These are phyloP conservation scores for Hemistola chrysoprasaria DNA, from an alignment of 2,888 invertebrate species.

Conservation along the genomic window DNA sequence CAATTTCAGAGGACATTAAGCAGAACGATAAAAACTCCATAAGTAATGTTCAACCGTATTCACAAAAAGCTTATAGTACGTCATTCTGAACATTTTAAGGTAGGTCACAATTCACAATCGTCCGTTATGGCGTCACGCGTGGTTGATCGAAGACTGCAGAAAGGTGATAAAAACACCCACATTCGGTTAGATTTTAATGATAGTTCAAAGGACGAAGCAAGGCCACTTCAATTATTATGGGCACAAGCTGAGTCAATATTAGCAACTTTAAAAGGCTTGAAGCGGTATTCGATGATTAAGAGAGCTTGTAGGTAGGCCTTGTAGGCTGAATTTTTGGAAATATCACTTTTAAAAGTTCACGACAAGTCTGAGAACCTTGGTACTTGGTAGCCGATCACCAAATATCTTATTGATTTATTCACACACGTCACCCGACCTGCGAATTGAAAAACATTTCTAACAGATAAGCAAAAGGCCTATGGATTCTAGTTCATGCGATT, in stretches of 20 bases:
- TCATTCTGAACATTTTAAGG: slow-evolving; percentile 42
- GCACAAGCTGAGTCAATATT: slow-evolving; percentile 27
- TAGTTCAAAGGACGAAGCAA: slow-evolving; percentile 52
- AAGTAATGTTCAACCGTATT: neutral
- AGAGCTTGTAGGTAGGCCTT: slow-evolving; percentile 1
- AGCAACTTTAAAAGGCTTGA: slow-evolving; percentile 1
- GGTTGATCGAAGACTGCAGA: slow-evolving; percentile 37
- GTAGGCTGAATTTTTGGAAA: slow-evolving; percentile 18
- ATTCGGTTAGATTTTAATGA: slow-evolving; percentile 22
- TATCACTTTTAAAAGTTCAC: slow-evolving; percentile 18
- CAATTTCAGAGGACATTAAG: too few species aligned
- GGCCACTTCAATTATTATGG: slow-evolving; percentile 36
- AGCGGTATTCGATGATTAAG: neutral
- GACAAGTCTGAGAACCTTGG: slow-evolving; percentile 10
- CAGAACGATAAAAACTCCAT: neutral
- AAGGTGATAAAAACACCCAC: slow-evolving; percentile 35
- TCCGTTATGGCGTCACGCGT: slow-evolving; percentile 56
- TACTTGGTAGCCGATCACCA: slow-evolving; percentile 5
- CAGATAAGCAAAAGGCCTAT: too few species aligned
- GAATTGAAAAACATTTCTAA: neutral
- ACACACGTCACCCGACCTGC: slow-evolving; percentile 1
- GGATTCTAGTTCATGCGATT: too few species aligned
- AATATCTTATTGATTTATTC: slow-evolving; percentile 2
- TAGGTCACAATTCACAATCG: slow-evolving; percentile 43
- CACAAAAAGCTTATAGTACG: slow-evolving; percentile 22